Base-by-base conservation (phyloP, 1,140 invertebrate species). In the Musca vetustissima region DNA sequence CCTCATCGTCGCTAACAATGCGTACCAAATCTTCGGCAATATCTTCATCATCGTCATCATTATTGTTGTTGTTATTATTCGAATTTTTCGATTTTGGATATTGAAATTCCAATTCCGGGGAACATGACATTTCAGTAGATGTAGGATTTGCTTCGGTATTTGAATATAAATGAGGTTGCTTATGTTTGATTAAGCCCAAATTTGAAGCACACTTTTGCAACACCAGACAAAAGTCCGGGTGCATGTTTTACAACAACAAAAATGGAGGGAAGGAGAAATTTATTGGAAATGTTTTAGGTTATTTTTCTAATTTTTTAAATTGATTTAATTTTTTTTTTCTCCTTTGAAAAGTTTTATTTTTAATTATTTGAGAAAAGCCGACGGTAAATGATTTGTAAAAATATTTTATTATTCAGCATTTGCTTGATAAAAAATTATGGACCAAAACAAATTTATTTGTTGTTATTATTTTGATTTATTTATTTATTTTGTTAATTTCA, bases 191-290 rank as follows among this genome's bases (percentile, higher is more conserved):
- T 43, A 61, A 61, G 36, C 28, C 36, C 17, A 61, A 21, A 61
- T 61, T 61, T 61, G 57, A 61, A 61, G 57, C 57, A 61, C 57
- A 36, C 28, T 61, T 61, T 61, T 61, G 57, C 57, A 61, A 61
- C 57, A 43, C 57, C 57, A 61, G 57, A 61, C 57, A 36, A 36
- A 61, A 61, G 57, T 61, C 57, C 57, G 57, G 57, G 57, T 61
- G 57, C 57, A 61, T 61, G 57, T 36, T 61, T 43, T 43, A n/a
- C n/a, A n/a, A n/a, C 28, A 28, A 61, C 43, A 28, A 43, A 43
- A 43, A 43, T 43, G 1, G 36, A 43, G 11, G 11, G 11, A 43
- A 13, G 11, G 36, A n/a, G 36, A 13, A 43, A 43, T 43, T 43
- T 13, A 43, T 28, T 28, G 28, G 36, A 8, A n/a, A 28, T 59